Conservation (phyloP, 2,113 vertebrate genomes). For the Tenebrosternarchus preto region DNA sequence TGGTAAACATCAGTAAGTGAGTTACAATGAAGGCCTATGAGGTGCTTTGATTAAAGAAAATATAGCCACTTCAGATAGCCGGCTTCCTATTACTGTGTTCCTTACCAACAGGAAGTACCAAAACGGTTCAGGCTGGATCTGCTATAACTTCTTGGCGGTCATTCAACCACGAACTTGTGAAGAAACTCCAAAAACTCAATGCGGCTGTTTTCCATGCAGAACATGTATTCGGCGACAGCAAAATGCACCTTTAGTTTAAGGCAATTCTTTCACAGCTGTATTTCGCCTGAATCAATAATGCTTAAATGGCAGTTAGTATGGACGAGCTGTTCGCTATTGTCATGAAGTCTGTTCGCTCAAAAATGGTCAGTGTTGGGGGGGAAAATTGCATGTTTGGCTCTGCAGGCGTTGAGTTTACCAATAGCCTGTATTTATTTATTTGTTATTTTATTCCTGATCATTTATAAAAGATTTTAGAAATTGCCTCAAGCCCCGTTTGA, state of each 20-base stretch:
- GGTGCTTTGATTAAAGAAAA: too few species aligned
- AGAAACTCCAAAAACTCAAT: too few species aligned
- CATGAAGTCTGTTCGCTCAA: constrained; percentile 49
- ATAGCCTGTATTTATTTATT: not conserved
- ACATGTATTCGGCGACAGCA: too few species aligned
- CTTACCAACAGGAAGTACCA: too few species aligned
- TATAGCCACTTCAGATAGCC: too few species aligned
- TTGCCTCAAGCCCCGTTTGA: not conserved
- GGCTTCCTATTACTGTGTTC: too few species aligned
- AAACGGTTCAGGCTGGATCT: too few species aligned
- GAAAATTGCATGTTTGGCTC: not conserved
- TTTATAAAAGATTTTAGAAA: not conserved
- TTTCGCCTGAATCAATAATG: constrained; percentile 33
- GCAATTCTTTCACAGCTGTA: constrained; percentile 35
- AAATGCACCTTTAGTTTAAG: constrained; percentile 18
- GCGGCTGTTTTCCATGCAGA: too few species aligned
- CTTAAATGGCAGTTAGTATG: constrained; percentile 29
- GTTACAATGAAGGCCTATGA: too few species aligned
- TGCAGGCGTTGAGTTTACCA: not conserved
- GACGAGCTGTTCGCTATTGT: constrained; percentile 37
- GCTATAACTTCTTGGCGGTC: too few species aligned
- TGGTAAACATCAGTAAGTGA: too few species aligned
- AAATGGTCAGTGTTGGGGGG: constrained; percentile 14
- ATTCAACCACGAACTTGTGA: too few species aligned
- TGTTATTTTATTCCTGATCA: not conserved